Conservation (phyloP, 2,797 vertebrate species). For the Clamator glandarius region DNA sequence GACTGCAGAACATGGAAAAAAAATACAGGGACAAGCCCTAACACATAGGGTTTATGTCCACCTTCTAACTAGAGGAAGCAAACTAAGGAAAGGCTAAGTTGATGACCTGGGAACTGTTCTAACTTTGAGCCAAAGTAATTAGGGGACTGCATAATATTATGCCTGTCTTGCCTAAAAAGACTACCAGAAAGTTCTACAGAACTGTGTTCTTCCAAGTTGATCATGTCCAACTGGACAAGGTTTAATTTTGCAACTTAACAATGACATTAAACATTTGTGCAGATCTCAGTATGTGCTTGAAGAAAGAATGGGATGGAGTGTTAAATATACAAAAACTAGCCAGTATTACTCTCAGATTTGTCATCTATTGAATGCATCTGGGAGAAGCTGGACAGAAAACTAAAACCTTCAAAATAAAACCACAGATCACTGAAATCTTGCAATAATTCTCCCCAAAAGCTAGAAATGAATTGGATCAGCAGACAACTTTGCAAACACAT, state of each 20-base stretch:
- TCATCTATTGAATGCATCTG: constrained; percentile 35
- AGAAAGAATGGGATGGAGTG: constrained; percentile 21
- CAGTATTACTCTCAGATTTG: constrained; percentile 29
- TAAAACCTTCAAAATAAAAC: constrained; percentile 13
- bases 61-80: background rate
- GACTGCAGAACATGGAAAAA: constrained; percentile 15
- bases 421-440: background rate
- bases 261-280: constrained; percentile 53
- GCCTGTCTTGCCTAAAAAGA: constrained; percentile 3
- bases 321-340: constrained; percentile 21
- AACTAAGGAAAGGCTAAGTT: background rate
- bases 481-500: background rate
- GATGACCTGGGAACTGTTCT: background rate
- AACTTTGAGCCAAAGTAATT: constrained; percentile 20
- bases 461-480: constrained; percentile 18
- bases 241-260: constrained; percentile 62
- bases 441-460: background rate
- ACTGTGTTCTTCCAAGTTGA: background rate
- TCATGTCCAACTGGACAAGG: constrained; percentile 1
- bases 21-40: background rate
- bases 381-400: constrained; percentile 36
- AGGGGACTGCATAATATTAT: background rate
- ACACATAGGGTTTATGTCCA: background rate
- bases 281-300: constrained; percentile 16
- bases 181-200: constrained; percentile 16